phyloP scores from a whole-genome alignment of 1,140 invertebrate genomes.

The Drosophila littoralis region DNA sequence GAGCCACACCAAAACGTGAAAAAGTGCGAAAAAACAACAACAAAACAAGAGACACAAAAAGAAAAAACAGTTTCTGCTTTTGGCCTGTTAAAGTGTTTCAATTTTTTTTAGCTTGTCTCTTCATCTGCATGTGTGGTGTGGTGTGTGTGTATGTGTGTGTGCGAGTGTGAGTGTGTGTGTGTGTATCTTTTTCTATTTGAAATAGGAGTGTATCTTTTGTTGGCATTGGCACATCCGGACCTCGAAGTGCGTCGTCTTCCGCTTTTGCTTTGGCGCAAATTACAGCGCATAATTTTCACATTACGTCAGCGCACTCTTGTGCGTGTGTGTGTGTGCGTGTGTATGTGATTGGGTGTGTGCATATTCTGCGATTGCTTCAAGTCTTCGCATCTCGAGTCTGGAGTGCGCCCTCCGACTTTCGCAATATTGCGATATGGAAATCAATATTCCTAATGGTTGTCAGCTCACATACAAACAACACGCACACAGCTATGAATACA shows the following conservation, averaged over 20 bases:
- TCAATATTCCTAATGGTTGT: conserved; percentile 79
- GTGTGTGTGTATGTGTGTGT: conserved; percentile 43
- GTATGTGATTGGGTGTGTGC: conserved; percentile 29
- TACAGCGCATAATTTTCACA: conserved; percentile 80
- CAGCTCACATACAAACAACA: conserved; percentile 48
- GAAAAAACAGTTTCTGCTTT: conserved; percentile 51
- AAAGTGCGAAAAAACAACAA: conserved; percentile 75
- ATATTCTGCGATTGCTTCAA: conserved; percentile 43
- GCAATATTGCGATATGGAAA: conserved; percentile 78
- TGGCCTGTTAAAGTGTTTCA: conserved; percentile 77
- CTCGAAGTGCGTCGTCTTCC: conserved; percentile 72
- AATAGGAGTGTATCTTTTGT: conserved; percentile 49
- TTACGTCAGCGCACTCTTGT: conserved; percentile 68
- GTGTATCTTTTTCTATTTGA: conserved; percentile 53
- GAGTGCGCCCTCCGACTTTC: conserved; percentile 48
- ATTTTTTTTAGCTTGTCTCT: conserved; percentile 70
- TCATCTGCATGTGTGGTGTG: conserved; percentile 61
- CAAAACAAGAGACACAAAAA: conserved; percentile 8
- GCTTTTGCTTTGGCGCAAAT: conserved; percentile 78
- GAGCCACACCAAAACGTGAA: conserved; percentile 48
- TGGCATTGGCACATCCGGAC: conserved; percentile 48
- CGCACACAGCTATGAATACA: background rate
- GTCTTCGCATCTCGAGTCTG: conserved; percentile 31
- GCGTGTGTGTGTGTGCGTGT: conserved; percentile 21
- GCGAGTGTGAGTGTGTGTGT: conserved; percentile 35